phyloP scores from a whole-genome alignment of 2,888 invertebrate genomes.

The Pyrrhia umbra region DNA sequence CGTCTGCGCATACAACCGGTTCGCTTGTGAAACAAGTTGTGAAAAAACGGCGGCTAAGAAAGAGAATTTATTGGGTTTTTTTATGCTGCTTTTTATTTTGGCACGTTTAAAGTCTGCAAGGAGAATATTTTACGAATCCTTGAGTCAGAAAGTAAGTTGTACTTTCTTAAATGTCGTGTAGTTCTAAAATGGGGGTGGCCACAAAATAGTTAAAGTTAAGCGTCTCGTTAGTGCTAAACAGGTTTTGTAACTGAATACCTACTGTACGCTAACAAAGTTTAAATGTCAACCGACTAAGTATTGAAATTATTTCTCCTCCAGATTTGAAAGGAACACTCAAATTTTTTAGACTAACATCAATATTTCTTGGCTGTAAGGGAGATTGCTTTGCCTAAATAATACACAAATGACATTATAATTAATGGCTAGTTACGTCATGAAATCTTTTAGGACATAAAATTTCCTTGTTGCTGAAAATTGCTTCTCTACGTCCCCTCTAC shows the following conservation, averaged over 20 bases:
- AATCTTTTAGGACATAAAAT: too few relatives aligned
- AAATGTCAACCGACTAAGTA: slow-evolving; percentile 23
- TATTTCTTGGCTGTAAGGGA: too few relatives aligned
- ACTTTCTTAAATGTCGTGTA: not conserved
- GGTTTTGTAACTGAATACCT: slow-evolving; percentile 9
- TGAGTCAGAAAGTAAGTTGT: not conserved
- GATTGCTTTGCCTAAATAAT: too few relatives aligned
- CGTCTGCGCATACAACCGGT: slow-evolving; percentile 66
- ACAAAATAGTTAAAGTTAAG: slow-evolving; percentile 18
- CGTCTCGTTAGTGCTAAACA: too few relatives aligned
- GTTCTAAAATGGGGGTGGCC: slow-evolving; percentile 14
- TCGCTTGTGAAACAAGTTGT: slow-evolving; percentile 57
- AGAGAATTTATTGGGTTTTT: not conserved
- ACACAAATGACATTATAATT: too few relatives aligned
- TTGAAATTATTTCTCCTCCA: not conserved
- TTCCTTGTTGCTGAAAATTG: too few relatives aligned
- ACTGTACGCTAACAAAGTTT: slow-evolving; percentile 28
- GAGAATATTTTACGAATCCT: not conserved
- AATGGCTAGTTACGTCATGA: too few relatives aligned
- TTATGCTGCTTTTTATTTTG: slow-evolving; percentile 15
- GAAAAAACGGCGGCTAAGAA: slow-evolving; percentile 50
- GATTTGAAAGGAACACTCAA: too few relatives aligned
- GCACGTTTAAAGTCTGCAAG: slow-evolving; percentile 10
- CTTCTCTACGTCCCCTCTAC: too few relatives aligned
- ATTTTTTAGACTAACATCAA: too few relatives aligned